Evolutionary conservation across 2,113 vertebrate species (phyloP).

Genomic region (human): GRCh38 chr16:54746501-54747000

Average conservation of each 20-base stretch:
- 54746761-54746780: constrained; percentile 46
- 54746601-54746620: constrained; percentile 84
- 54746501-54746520: constrained; percentile 65
- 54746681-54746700: constrained; percentile 83
- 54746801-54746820: constrained; percentile 36
- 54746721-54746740: constrained; percentile 72
- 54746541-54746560: constrained; percentile 85
- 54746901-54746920: background rate
- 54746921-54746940: background rate
- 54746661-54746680: constrained; percentile 87
- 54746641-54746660: constrained; percentile 85
- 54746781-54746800: constrained; percentile 67
- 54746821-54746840: constrained; percentile 73
- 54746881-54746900: background rate
- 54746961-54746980: background rate
- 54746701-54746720: constrained; percentile 78
- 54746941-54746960: background rate
- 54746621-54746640: constrained; percentile 87
- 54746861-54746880: constrained; percentile 69
- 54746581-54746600: constrained; percentile 85
- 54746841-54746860: constrained; percentile 73
- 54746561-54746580: constrained; percentile 80
- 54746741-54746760: constrained; percentile 41
- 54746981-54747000: background rate
- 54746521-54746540: constrained; percentile 65